These are phyloP conservation scores for Lamprotornis superbus DNA, from an alignment of 2,113 vertebrate species.

Conservation along the genomic window DNA sequence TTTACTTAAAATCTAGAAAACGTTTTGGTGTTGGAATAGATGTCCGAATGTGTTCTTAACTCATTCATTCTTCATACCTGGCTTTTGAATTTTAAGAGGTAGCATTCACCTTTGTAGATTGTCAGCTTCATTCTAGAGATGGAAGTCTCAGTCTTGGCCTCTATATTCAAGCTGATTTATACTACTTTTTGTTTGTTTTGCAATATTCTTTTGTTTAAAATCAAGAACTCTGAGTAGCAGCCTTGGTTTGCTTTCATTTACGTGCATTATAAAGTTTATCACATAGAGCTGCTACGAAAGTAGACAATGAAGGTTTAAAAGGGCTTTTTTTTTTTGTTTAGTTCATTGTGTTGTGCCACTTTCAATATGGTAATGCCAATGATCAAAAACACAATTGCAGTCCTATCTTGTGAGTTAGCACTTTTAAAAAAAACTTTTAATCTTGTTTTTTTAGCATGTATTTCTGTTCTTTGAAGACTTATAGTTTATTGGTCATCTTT, in stretches of 20 bases:
- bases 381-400: background rate
- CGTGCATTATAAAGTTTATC: background rate
- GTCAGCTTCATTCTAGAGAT: background rate
- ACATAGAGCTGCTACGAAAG: background rate
- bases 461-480: background rate
- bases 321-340: background rate
- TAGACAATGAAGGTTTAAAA: background rate
- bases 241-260: background rate
- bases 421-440: background rate
- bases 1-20: background rate
- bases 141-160: background rate
- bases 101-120: background rate
- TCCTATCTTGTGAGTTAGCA: background rate
- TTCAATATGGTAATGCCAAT: background rate
- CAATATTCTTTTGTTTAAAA: background rate
- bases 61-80: background rate
- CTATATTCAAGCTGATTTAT: background rate
- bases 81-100: background rate
- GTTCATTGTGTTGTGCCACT: background rate
- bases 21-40: background rate
- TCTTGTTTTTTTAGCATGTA: background rate
- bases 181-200: background rate
- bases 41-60: background rate
- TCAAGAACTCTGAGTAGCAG: background rate
- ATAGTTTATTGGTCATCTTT: background rate